Evolutionary conservation across 2,113 vertebrate species (phyloP).

Genomic region (Peucedramus taeniatus): DNA sequence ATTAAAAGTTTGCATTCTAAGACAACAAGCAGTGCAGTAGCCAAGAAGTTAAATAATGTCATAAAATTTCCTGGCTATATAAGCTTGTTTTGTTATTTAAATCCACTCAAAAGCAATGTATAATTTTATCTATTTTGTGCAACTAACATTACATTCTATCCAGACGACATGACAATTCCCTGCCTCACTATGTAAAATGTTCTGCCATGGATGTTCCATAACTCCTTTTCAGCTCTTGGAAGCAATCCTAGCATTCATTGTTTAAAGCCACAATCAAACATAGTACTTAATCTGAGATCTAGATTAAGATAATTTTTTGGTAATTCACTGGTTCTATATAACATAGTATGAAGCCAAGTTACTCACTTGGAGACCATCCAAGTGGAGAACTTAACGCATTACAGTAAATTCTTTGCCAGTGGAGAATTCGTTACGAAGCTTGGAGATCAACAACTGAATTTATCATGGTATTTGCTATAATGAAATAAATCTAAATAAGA

Average conservation of each 20-base stretch:
- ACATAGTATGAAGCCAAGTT: background rate
- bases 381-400: fast-evolving
- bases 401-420: background rate
- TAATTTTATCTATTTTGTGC: too few relatives aligned
- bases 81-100: too few relatives aligned
- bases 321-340: background rate
- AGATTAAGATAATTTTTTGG: background rate
- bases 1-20: too few relatives aligned
- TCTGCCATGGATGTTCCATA: background rate
- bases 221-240: background rate
- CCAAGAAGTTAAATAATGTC: too few relatives aligned
- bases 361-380: background rate
- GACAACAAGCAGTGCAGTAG: too few relatives aligned
- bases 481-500: background rate
- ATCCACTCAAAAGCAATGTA: too few relatives aligned
- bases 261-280: background rate
- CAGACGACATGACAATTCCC: too few relatives aligned
- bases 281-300: background rate
- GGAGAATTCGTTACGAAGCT: background rate
- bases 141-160: too few relatives aligned
- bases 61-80: too few relatives aligned
- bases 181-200: background rate
- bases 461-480: background rate
- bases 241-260: background rate
- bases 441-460: background rate